Evolutionary conservation across 2,797 vertebrate species (phyloP), one percentile per base, ranked within the genome.

Genomic region (Parotocinclus haroldoi): DNA sequence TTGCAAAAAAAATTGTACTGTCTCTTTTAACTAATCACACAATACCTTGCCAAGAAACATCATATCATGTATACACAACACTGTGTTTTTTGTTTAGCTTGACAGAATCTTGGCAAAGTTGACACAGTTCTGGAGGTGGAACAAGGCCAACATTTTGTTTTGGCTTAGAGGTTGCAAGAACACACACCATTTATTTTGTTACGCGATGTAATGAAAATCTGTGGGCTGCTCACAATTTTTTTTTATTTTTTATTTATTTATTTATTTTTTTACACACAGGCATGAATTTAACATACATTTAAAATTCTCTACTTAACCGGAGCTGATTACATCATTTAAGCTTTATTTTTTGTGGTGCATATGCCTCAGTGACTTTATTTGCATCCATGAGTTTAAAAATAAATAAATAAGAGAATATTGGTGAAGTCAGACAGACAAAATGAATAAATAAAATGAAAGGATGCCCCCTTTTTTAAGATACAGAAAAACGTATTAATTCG

Each of bases 101-200:
- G 89, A 89, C 88, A 89, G 81, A 80, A 88, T 89, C 88, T 90
- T 89, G 88, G 89, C 89, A 79, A 79, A 84, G 79, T 79, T 76
- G 63, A 78, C 81, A 83, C 53, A 79, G 75, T 77, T 80, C 81
- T 69, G 71, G 63, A 49, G 60, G 80, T 87, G 90, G 88, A 90
- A 77, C 71, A 70, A 68, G 75, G 88, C 89, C 90, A 91, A 86
- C 74, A 58, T 79, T 80, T 86, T 81, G 74, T 74, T 77, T 80
- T 79, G 79, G 83, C 83, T 80, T 79, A 69, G 80, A 86, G 81
- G 79, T 85, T 77, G 80, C 14, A 66, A 81, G 81, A 82, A 69
- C 78, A 81, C 70, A 63, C 76, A 76, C 81, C 58, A 77, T 80
- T 73, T 63, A 84, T 84, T 83, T 84, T 85, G 78, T 87, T 87